Evolutionary conservation across 2,888 invertebrate genomes (phyloP), one percentile per base, ranked within the genome.

Genomic region (Drosophila nigricruria): DNA sequence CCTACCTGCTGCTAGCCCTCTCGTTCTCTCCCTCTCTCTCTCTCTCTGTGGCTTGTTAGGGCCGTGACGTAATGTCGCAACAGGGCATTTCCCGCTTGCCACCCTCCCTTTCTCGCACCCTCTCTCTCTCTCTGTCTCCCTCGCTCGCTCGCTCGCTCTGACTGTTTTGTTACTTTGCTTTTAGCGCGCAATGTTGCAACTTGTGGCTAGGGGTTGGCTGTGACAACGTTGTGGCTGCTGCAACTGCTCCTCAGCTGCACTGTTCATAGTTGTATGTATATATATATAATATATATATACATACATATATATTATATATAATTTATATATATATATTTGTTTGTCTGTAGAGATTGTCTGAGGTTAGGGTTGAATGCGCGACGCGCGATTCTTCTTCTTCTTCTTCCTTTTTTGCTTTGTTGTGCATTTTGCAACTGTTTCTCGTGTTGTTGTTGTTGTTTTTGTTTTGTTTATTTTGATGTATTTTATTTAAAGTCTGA

Each of bases 311-410:
- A 10, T 9, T 23, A 25, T 25, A 9, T 27, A 38, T 8, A 9
- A 18, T 10, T 20, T 42, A 42, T 20, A 20, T 20, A 5, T 8
- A 20, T 20, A 42, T 20, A 5, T 12, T 27, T 30, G 30, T 32
- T 5, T 32, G 14, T 20, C 4, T 49, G 49, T 32, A 8, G 14
- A 75, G 58, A 88, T 91, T 90, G 90, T 91, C 91, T 87, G 82
- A 91, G 91, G 90, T 91, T 91, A 91, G 90, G 88, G 88, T 88
- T 85, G 85, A 84, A 88, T 82, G 77, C 69, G 81, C 81, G 70
- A 70, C 36, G 58, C 69, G 70, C 70, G 69, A 62, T 58, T 64
- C 30, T 30, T 66, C 5, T 50, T 14, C 18, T 53, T 64, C 20
- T 42, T 50, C 57, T 38, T 42, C 25, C 9, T 38, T 47, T 34